Conservation (phyloP, 2,888 invertebrate species). For the Trypoxylon attenuatum region DNA sequence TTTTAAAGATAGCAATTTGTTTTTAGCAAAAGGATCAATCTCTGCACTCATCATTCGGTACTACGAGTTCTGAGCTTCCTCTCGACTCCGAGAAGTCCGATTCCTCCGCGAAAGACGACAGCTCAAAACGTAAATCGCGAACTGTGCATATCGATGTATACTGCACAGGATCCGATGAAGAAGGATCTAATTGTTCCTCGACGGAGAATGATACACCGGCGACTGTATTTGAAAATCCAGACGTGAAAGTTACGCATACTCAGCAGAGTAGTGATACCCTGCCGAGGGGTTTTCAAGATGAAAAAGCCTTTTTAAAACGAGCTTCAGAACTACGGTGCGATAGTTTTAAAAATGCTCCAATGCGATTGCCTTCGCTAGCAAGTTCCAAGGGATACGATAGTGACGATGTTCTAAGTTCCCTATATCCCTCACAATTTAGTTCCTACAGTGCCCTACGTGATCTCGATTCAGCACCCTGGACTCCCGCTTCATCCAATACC, state of each 20-base stretch:
- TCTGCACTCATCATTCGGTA: conserved; percentile 41
- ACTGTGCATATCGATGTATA: conserved; percentile 86
- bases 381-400: conserved; percentile 68
- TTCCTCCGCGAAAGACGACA: conserved; percentile 55
- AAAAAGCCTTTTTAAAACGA: conserved; percentile 62
- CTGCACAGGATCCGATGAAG: conserved; percentile 80
- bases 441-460: conserved; percentile 78
- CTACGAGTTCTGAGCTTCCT: conserved; percentile 37
- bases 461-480: conserved; percentile 76
- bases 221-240: conserved; percentile 80
- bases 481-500: conserved; percentile 75
- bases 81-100: conserved; percentile 48
- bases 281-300: conserved; percentile 73
- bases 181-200: conserved; percentile 68
- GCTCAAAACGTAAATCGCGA: conserved; percentile 76
- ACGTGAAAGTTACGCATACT: conserved; percentile 79
- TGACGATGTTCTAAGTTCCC: conserved; percentile 78
- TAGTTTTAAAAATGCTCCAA: conserved; percentile 57
- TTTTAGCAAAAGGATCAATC: conserved; percentile 47
- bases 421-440: conserved; percentile 79
- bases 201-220: conserved; percentile 76
- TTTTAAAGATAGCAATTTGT: not conserved
- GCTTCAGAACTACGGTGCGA: conserved; percentile 55
- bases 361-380: conserved; percentile 64
- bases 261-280: conserved; percentile 73